Evolutionary conservation across 2,113 vertebrate species (phyloP).

Genomic region (Otus sunia): DNA sequence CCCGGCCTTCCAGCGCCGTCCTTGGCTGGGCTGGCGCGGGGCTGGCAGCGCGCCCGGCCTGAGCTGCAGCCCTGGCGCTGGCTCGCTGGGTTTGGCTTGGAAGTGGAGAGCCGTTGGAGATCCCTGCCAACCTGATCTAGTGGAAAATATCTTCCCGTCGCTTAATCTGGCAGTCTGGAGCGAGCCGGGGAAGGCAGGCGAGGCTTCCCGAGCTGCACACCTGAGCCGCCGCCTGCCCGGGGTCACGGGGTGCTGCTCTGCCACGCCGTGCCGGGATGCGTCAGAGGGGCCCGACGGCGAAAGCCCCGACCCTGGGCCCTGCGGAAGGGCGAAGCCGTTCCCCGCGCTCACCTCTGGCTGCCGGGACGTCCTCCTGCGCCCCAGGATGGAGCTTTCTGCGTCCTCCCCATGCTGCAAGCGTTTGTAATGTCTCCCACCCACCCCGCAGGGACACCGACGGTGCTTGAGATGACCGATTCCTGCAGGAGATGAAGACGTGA

Average conservation of each 20-base stretch:
- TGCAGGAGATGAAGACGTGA: not conserved
- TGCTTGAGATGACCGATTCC: rapidly evolving
- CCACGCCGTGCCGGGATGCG: rapidly evolving
- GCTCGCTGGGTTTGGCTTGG: not conserved
- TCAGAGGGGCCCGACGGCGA: rapidly evolving
- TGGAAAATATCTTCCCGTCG: not conserved
- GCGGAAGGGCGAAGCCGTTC: not conserved
- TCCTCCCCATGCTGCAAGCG: not conserved
- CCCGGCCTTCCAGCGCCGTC: not conserved
- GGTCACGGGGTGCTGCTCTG: rapidly evolving
- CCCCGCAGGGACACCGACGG: rapidly evolving
- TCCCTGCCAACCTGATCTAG: not conserved
- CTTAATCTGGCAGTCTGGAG: not conserved
- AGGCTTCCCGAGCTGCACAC: rapidly evolving
- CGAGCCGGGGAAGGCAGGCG: not conserved
- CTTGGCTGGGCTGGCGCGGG: not conserved
- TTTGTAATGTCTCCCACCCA: rapidly evolving
- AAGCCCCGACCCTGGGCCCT: not conserved
- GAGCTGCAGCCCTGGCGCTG: not conserved
- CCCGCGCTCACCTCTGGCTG: rapidly evolving
- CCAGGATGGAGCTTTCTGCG: rapidly evolving
- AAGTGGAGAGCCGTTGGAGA: not conserved
- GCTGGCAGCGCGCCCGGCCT: not conserved
- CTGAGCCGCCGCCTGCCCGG: rapidly evolving
- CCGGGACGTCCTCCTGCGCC: rapidly evolving